Conservation (phyloP, 2,113 vertebrate genomes). For the Herpetotheres cachinnans region DNA sequence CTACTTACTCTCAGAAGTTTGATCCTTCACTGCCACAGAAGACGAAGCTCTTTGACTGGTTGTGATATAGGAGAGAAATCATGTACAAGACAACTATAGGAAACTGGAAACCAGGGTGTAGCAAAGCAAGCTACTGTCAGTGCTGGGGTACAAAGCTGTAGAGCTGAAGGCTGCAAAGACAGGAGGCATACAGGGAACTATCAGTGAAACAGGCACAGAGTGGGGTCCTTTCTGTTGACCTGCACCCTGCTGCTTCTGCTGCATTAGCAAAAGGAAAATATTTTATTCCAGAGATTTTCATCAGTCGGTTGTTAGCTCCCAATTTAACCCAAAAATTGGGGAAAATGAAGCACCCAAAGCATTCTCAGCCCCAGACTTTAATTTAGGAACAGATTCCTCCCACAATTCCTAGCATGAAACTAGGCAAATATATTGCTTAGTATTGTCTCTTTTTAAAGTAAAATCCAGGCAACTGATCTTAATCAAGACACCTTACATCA, state of each 20-base stretch:
- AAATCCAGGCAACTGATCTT: neutral
- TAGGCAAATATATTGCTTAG: neutral
- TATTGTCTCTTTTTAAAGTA: neutral
- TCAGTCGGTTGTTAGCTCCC: neutral
- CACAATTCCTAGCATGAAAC: neutral
- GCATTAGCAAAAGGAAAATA: neutral
- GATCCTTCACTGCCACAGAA: neutral
- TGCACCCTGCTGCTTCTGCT: neutral
- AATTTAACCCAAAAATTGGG: neutral
- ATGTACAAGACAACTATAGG: neutral
- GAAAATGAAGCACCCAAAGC: neutral
- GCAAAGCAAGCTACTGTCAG: neutral
- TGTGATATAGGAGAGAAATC: neutral
- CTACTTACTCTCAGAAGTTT: neutral
- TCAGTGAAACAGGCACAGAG: neutral
- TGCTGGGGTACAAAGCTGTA: accelerated
- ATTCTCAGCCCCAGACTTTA: neutral
- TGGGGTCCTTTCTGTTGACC: neutral
- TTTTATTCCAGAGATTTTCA: neutral
- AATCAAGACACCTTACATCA: neutral
- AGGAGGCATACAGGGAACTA: neutral
- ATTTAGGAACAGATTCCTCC: neutral
- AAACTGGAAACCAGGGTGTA: neutral
- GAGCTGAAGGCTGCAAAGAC: neutral
- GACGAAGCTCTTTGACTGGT: neutral